These are phyloP conservation scores for Urocitellus parryii DNA, from an alignment of 2,113 vertebrate genomes.

Conservation along the genomic window DNA sequence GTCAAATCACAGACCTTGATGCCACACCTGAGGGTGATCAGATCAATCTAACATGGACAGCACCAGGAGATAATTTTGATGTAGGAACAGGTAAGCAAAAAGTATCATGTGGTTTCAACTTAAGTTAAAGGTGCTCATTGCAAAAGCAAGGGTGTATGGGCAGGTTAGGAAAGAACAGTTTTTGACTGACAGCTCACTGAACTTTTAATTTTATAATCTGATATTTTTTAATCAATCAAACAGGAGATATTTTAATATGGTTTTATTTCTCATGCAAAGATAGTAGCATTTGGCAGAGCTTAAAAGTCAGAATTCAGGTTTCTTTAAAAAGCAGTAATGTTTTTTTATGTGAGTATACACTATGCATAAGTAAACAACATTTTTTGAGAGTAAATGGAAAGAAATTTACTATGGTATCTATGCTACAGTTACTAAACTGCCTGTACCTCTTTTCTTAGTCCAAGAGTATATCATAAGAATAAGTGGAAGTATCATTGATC, in stretches of 20 bases:
- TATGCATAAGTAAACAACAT: neutral
- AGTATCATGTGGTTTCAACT: neutral
- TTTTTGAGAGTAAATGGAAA: conserved; percentile 45
- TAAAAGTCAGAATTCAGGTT: conserved; percentile 20
- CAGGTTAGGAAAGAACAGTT: neutral
- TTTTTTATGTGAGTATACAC: neutral
- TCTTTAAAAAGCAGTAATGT: neutral
- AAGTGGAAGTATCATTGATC: conserved; percentile 76
- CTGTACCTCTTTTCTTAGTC: conserved; percentile 76
- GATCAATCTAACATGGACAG: conserved; percentile 84
- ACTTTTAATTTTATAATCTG: neutral
- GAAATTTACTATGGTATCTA: neutral
- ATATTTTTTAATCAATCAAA: conserved; percentile 13
- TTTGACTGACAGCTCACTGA: neutral
- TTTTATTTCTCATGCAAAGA: neutral
- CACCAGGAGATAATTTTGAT: conserved; percentile 85
- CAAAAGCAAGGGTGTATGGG: neutral
- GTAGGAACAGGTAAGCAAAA: conserved; percentile 81
- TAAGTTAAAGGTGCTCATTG: neutral
- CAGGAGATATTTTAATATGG: neutral
- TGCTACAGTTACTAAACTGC: conserved; percentile 1
- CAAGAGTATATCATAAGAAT: conserved; percentile 86
- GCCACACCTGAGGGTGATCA: conserved; percentile 70
- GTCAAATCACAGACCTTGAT: conserved; percentile 85
- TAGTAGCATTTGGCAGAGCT: neutral